Base-by-base conservation (phyloP, 64 coral and sea anemone genomes). In the Orbicella faveolata region DNA sequence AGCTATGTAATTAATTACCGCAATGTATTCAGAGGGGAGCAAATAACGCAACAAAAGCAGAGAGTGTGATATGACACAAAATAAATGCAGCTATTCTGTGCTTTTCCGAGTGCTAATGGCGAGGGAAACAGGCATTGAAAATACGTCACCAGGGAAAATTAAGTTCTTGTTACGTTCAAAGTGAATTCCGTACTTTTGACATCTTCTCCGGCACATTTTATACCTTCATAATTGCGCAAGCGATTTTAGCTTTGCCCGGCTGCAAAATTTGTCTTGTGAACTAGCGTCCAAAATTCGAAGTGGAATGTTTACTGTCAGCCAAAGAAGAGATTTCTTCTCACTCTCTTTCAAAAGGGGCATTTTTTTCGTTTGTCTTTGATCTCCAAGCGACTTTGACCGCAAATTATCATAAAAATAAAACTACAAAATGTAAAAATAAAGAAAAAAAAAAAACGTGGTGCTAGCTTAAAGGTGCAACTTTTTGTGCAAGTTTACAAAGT, bases 1-100 rank as follows among this genome's bases (percentile, higher is more conserved):
- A 93, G 89, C 91, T 90, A 96, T 96, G 68, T 86, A 88, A 88
- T 66, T 84, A 67, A 91, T 80, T 81, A 83, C 48, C 61, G 52
- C 70, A 85, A 87, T 84, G 84, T 76, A 90, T 93, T 91, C 87
- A 96, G 81, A 75, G 52, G 36, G 86, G 6, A 62, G 61, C 65
- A 93, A 96, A 96, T 80, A 88, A 6, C 6, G n/a, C 36, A 62
- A 87, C 87, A 90, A 89, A 37, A 65, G 82, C 79, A 10, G 21
- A 37, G 77, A 95, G 68, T 93, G 77, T 34, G 48, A 44, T 62
- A 80, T 87, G 61, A 75, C 48, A 88, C 69, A 76, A 84, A 61
- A 89, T 61, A 68, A 77, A 48, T 55, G 76, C 68, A 59, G 55
- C 61, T 34, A 83, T 93, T 84, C 88, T 37, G 79, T 53, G 61